A percentile compares a stretch with the other conserved stretches of the same genome.
phyloP scores from a whole-genome alignment of 64 coral and sea anemone species.

The Pachyseris speciosa region DNA sequence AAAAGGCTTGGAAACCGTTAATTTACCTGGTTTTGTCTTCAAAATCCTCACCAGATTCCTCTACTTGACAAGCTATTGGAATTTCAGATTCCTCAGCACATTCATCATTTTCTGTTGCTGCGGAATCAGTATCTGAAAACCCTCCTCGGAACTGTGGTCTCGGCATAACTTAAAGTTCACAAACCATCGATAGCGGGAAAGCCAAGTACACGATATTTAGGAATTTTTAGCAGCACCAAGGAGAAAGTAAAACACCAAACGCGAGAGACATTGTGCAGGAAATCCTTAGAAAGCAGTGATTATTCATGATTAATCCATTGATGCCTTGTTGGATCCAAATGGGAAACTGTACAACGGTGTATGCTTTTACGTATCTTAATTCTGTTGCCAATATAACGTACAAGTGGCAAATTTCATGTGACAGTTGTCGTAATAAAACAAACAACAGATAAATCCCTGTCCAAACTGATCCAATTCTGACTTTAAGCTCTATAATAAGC shows the following conservation, averaged over 20 bases:
- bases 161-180: neutral
- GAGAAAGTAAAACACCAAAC: no score
- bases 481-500: neutral
- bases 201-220: neutral
- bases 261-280: no score
- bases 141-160: neutral
- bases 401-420: neutral
- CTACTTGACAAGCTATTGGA: neutral
- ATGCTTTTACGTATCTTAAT: no score
- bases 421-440: neutral
- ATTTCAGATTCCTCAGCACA: slow-evolving; percentile 52
- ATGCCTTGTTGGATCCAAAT: no score
- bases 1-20: neutral
- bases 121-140: slow-evolving; percentile 54
- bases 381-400: no score
- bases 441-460: neutral
- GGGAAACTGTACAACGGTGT: no score
- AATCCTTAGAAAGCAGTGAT: neutral
- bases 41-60: neutral
- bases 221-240: no score
- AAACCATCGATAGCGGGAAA: neutral
- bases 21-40: slow-evolving; percentile 22
- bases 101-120: slow-evolving; percentile 53
- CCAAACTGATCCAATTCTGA: neutral
- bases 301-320: neutral